Base-by-base conservation (phyloP, 1,140 invertebrate species). In the Drosophila ironensis region DNA sequence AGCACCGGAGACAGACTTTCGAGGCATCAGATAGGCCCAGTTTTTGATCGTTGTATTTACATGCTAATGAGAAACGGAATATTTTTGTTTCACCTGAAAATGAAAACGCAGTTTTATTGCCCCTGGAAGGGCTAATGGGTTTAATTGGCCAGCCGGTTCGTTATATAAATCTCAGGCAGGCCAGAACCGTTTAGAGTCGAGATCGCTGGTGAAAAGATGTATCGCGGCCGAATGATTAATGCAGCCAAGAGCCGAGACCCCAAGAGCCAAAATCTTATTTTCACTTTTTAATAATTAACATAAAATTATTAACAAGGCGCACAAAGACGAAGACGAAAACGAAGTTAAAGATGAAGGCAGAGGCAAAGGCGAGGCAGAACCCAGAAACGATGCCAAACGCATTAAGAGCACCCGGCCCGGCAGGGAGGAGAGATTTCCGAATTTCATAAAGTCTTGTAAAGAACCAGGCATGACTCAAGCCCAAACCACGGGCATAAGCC, bases 281-380 rank as follows among this genome's bases (percentile, higher is more conserved):
- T 88, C 84, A 88, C 84, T 88, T 88, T 87, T 88, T 80, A 88
- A 88, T 88, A 88, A 88, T 88, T 88, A 72, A 88, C 86, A 88
- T 84, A 72, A 78, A 74, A 76, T 63, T 78, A 82, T 84, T 73
- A 82, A 82, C 53, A 66, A 71, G 70, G 41, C 41, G 47, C 33
- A 14, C 33, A 37, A 53, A 24, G 48, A 67, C 37, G 63, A 45
- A 16, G 47, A 7, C 4, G 59, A 51, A n/a, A n/a, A n/a, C n/a
- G n/a, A n/a, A n/a, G n/a, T n/a, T n/a, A n/a, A n/a, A n/a, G n/a
- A n/a, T n/a, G n/a, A n/a, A n/a, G n/a, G n/a, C n/a, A n/a, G n/a
- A n/a, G n/a, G n/a, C n/a, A n/a, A n/a, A 60, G 63, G 60, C 47
- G 51, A 57, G 63, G 59, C 47, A 67, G 54, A 82, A 84, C 60